Evolutionary conservation across 1,140 invertebrate species (phyloP).

Genomic region (Gonatopus flavifemur): DNA sequence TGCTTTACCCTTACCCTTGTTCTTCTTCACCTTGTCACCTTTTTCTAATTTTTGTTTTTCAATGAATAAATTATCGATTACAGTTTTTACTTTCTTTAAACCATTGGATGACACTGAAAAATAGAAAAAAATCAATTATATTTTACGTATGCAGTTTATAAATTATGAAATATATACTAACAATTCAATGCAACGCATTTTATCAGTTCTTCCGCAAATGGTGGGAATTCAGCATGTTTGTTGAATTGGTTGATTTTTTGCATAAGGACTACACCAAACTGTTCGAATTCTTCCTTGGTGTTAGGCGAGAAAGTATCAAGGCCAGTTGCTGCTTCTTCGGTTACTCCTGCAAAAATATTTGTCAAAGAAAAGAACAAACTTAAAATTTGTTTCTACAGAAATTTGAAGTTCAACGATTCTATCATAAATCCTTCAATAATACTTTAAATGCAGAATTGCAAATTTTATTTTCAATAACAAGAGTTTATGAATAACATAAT

Average conservation of each 20-base stretch:
- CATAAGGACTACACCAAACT: conserved; percentile 71
- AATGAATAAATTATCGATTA: conserved; percentile 74
- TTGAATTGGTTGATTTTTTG: conserved; percentile 72
- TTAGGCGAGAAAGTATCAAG: conserved; percentile 70
- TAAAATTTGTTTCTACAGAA: too few species aligned
- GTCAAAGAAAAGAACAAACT: too few species aligned
- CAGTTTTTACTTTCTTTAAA: conserved; percentile 80
- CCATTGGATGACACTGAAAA: conserved; percentile 68
- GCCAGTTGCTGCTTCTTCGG: conserved; percentile 56
- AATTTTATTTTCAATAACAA: too few species aligned
- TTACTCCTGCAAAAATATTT: conserved; percentile 60
- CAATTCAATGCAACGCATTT: conserved; percentile 76
- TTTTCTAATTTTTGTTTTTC: conserved; percentile 83
- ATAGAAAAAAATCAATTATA: conserved; percentile 18
- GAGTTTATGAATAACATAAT: too few species aligned
- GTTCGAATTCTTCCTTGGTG: conserved; percentile 79
- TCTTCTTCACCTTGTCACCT: conserved; percentile 71
- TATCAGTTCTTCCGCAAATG: conserved; percentile 78
- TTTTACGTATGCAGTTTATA: neutral
- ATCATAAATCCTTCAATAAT: neutral
- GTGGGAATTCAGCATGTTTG: conserved; percentile 71
- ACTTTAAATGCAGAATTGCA: too few species aligned
- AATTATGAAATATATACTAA: conserved; percentile 59
- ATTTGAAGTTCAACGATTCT: neutral
- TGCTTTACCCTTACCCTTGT: conserved; percentile 72